Percentiles rank a stretch among this genome's conserved stretches.
These are phyloP conservation scores for Aplysina aerophoba DNA, from an alignment of 37 sponge, comb jelly and placozoan genomes.

Conservation along the genomic window DNA sequence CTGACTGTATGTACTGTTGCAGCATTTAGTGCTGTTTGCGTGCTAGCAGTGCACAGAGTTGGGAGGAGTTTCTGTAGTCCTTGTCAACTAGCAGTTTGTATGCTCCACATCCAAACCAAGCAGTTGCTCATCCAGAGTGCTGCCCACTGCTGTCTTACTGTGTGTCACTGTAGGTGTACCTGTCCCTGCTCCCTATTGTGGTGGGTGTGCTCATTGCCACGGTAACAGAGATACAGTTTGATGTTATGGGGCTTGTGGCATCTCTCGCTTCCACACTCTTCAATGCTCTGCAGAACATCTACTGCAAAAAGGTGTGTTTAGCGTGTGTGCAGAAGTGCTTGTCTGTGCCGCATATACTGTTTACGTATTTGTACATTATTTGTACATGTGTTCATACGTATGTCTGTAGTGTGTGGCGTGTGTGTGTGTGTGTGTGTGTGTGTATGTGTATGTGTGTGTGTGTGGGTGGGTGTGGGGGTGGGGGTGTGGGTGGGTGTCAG, in stretches of 20 bases:
- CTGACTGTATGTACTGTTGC: background rate
- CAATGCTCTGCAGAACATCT: conserved; percentile 81
- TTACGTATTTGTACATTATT: too few relatives aligned
- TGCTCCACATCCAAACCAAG: too few relatives aligned
- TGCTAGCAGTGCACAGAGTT: background rate
- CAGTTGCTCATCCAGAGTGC: too few relatives aligned
- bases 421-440: background rate
- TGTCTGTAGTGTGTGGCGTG: background rate
- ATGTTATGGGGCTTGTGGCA: conserved; percentile 71
- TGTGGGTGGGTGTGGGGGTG: too few relatives aligned
- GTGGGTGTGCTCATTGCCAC: conserved; percentile 85
- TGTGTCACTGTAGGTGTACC: conserved; percentile 57
- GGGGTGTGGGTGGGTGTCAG: background rate
- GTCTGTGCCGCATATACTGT: too few relatives aligned
- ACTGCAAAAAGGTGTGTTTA: conserved; percentile 87
- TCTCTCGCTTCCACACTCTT: conserved; percentile 65
- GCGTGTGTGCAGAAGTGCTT: too few relatives aligned
- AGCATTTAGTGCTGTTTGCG: background rate
- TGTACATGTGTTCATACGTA: background rate
- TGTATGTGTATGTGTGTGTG: too few relatives aligned
- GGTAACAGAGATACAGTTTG: conserved; percentile 84
- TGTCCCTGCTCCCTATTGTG: conserved; percentile 81
- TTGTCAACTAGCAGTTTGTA: too few relatives aligned
- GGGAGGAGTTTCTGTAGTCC: background rate
- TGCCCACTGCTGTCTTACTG: background rate